Evolutionary conservation across 2,113 vertebrate species (phyloP), one percentile per base, ranked within the genome.

Genomic region (Alectura lathami): DNA sequence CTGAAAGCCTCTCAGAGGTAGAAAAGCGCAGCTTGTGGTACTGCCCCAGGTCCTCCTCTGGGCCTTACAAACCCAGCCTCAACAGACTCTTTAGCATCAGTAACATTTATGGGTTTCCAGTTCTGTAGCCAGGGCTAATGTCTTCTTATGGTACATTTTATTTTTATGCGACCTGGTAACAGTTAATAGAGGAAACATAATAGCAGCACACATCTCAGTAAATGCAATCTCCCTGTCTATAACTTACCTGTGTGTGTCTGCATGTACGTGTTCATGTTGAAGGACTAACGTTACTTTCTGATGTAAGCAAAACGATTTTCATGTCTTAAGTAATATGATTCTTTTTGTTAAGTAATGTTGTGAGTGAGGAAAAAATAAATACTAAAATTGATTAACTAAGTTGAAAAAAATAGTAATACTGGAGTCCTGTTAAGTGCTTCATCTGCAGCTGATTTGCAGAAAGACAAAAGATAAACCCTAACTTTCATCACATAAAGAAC

Each of bases 181-280:
- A 93, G 75, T 89, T 91, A 93, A 93, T 50, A 94, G 67, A 86
- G 89, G 64, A 94, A 96, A 77, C 3, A 16, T 51, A 94, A 88
- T 6, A 94, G 50, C 54, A 88, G 42, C 79, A 74, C n/a, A 69
- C 54, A 67, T 45, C 54, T 60, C 9, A 67, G 82, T 80, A 89
- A 88, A 85, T 7, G 21, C 27, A 66, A 9, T 54, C 42, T 76
- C 1, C 0, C 27, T 77, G 45, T 73, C 75, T 74, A 3, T 56
- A 91, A 70, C 54, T 77, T 74, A 92, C 29, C 73, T 69, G 14
- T 13, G 34, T 4, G 0, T 16, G 30, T n/a, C 45, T 22, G 17
- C 45, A 76, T 38, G 20, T 43, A 11, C 13, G 5, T 17, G 21
- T 17, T 7, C n/a, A 59, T 1, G 2, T 2, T 57, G 36, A 89